These are phyloP conservation scores for Enteromius fasciolatus DNA, from an alignment of 2,797 vertebrate species.

Conservation along the genomic window DNA sequence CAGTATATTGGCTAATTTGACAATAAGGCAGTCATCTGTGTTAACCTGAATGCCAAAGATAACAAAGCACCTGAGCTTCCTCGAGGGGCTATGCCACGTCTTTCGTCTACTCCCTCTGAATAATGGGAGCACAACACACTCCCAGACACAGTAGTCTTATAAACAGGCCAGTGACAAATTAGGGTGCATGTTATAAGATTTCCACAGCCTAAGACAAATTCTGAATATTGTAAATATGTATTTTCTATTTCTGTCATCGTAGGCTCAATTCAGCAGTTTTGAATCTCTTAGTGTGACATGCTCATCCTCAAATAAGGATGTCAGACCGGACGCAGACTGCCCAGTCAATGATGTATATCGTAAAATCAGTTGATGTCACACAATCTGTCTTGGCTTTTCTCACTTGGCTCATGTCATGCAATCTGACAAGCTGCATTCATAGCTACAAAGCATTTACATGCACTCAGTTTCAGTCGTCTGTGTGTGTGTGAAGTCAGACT, in stretches of 20 bases:
- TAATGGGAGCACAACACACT: conserved; percentile 33
- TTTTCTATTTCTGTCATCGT: neutral
- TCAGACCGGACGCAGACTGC: conserved; percentile 4
- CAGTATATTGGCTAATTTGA: conserved; percentile 56
- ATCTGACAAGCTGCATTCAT: conserved; percentile 1
- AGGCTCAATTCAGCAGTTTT: neutral
- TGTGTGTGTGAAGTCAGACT: neutral
- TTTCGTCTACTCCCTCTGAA: conserved; percentile 54
- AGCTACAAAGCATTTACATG: conserved; percentile 12
- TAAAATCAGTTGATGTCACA: conserved; percentile 26
- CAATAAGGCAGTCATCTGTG: conserved; percentile 78
- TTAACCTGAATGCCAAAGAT: conserved; percentile 77
- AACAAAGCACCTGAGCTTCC: conserved; percentile 81
- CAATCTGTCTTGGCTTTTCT: conserved; percentile 36
- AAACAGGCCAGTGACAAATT: conserved; percentile 45
- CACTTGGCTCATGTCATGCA: conserved; percentile 14
- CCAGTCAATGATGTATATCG: conserved; percentile 28
- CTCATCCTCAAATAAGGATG: conserved; percentile 11
- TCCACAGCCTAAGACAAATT: neutral
- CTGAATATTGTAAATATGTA: neutral
- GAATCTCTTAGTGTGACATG: neutral
- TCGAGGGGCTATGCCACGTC: conserved; percentile 74
- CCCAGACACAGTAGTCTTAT: conserved; percentile 32
- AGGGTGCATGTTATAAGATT: neutral
- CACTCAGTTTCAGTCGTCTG: neutral